Evolutionary conservation across 2,888 invertebrate species (phyloP).

Genomic region (Spisula subtruncata): DNA sequence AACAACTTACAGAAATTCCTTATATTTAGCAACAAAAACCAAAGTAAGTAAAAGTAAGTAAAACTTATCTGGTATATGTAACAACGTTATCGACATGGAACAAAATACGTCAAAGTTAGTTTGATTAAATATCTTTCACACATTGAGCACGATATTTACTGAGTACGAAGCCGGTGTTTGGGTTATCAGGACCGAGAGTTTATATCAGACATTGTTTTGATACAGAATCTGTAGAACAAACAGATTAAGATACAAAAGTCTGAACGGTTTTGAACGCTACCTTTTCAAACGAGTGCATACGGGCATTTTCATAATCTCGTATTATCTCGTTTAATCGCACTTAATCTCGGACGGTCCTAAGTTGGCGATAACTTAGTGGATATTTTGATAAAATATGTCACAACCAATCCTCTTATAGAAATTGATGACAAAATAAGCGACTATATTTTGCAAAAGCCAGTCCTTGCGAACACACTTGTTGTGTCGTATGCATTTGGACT

Average conservation of each 20-base stretch:
- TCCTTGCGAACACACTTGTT: neutral
- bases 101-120: slow-evolving; percentile 41
- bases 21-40: neutral
- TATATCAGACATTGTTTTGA: slow-evolving; percentile 62
- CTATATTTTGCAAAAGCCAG: slow-evolving; percentile 29
- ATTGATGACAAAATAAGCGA: slow-evolving; percentile 67
- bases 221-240: slow-evolving; percentile 67
- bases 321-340: slow-evolving; percentile 65
- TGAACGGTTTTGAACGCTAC: slow-evolving; percentile 54
- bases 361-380: slow-evolving; percentile 60
- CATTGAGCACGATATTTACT: slow-evolving; percentile 28
- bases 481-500: neutral
- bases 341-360: slow-evolving; percentile 70
- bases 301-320: slow-evolving; percentile 59
- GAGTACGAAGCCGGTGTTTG: neutral
- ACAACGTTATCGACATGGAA: slow-evolving; percentile 32
- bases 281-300: slow-evolving; percentile 62
- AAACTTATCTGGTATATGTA: neutral
- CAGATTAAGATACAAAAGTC: slow-evolving; percentile 68
- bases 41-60: slow-evolving; percentile 19
- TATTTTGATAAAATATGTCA: slow-evolving; percentile 70
- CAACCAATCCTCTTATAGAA: slow-evolving; percentile 66
- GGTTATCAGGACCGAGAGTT: slow-evolving; percentile 55
- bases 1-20: neutral
- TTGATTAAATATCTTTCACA: slow-evolving; percentile 23